phyloP scores from a whole-genome alignment of 2,797 vertebrate genomes.

The Hippocampus kuda region DNA sequence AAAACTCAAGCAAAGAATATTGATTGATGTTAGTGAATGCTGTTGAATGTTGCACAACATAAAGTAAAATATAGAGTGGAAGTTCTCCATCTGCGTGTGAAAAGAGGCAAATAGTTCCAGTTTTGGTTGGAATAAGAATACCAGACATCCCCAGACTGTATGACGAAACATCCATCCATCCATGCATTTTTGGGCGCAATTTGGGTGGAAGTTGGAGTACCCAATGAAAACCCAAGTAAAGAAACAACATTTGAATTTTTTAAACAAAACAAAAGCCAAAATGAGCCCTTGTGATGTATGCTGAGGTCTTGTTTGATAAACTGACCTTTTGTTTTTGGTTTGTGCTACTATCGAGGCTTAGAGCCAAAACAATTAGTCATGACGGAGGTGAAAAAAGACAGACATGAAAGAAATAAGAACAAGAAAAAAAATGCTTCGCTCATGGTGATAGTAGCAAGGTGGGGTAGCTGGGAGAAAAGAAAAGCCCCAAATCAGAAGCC shows the following conservation, averaged over 20 bases:
- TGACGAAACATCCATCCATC: no score
- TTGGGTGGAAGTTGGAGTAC: not conserved
- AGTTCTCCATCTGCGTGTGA: no score
- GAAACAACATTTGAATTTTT: not conserved
- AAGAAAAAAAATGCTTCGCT: not conserved
- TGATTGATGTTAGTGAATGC: not conserved
- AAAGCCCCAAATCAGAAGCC: slow-evolving; percentile 14
- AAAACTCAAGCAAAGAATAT: not conserved
- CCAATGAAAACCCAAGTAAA: not conserved
- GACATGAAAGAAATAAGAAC: not conserved
- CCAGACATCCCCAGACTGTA: not conserved
- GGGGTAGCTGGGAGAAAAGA: slow-evolving; percentile 30
- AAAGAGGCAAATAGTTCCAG: not conserved
- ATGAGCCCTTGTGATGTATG: not conserved
- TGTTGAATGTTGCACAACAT: not conserved
- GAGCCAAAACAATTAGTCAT: slow-evolving; percentile 35
- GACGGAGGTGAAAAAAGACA: slow-evolving; percentile 42
- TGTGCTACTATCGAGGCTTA: not conserved
- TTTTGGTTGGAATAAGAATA: not conserved
- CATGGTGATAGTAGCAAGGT: not conserved
- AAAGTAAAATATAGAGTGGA: no score
- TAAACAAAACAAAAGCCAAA: not conserved
- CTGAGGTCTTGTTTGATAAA: not conserved
- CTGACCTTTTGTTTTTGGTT: not conserved
- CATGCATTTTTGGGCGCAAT: not conserved